Evolutionary conservation across 2,113 vertebrate species (phyloP).

Genomic region (Nycticorax nycticorax): DNA sequence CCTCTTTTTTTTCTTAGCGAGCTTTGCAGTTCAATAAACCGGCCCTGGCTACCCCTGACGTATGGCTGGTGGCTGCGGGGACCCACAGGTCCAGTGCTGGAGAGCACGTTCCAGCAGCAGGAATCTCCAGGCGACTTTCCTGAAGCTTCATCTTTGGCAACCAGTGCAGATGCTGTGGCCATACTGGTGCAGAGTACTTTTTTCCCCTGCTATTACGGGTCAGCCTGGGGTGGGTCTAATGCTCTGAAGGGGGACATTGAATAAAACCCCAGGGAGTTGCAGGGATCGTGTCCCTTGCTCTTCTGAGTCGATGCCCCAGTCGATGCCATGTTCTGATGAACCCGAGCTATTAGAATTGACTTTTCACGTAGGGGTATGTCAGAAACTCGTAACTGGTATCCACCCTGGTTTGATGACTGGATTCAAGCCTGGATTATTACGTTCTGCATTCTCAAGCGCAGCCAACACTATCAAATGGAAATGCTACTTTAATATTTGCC

Average conservation of each 20-base stretch:
- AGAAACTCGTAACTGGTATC: accelerated
- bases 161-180: neutral
- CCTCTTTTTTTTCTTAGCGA: neutral
- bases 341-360: neutral
- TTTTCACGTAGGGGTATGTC: neutral
- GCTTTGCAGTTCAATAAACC: neutral
- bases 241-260: neutral
- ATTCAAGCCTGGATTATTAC: neutral
- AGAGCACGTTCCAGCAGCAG: neutral
- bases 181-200: accelerated
- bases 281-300: neutral
- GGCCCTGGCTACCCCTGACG: neutral
- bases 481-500: neutral
- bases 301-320: neutral
- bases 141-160: neutral
- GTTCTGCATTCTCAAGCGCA: neutral
- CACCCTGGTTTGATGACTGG: neutral
- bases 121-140: neutral
- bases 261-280: accelerated
- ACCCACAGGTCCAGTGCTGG: accelerated
- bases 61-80: neutral
- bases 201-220: neutral
- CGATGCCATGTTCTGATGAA: neutral
- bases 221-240: neutral
- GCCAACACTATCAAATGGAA: neutral